Conservation (phyloP, 2,888 invertebrate species). For the Drosophila rellima region DNA sequence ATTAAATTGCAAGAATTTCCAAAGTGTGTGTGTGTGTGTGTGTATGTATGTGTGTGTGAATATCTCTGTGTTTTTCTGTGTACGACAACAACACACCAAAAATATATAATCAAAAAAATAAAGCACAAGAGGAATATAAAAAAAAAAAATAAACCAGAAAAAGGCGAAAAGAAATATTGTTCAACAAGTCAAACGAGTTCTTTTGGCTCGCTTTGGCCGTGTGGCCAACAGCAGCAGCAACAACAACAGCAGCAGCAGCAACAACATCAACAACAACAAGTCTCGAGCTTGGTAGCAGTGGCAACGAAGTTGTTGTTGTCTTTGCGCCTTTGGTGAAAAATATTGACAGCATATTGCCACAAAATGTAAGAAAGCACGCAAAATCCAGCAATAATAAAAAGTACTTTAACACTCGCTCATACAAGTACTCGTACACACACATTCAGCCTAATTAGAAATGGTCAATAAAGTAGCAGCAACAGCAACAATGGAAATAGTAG, state of each 20-base stretch:
- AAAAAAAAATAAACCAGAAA: slow-evolving; percentile 60
- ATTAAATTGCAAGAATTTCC: slow-evolving; percentile 60
- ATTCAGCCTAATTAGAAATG: slow-evolving; percentile 55
- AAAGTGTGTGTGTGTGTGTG: slow-evolving; percentile 26
- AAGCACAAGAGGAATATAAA: slow-evolving; percentile 53
- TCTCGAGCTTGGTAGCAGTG: slow-evolving; percentile 67
- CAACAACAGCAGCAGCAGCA: slow-evolving; percentile 38
- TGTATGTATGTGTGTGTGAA: slow-evolving; percentile 1
- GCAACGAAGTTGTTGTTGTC: slow-evolving; percentile 48
- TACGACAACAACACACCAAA: slow-evolving; percentile 45
- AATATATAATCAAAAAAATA: slow-evolving; percentile 59
- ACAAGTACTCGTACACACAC: slow-evolving; percentile 17
- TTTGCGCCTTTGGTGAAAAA: slow-evolving; percentile 81
- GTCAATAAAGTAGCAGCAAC: slow-evolving; percentile 36
- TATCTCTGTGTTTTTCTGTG: slow-evolving; percentile 22
- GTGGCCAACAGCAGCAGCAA: slow-evolving; percentile 70
- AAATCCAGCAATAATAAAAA: slow-evolving; percentile 35
- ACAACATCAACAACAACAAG: slow-evolving; percentile 28
- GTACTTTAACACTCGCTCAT: slow-evolving; percentile 29
- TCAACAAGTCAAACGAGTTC: slow-evolving; percentile 86
- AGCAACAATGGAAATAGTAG: slow-evolving; percentile 12
- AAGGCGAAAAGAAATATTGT: slow-evolving; percentile 84
- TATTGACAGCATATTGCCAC: slow-evolving; percentile 76
- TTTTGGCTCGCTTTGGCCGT: slow-evolving; percentile 84
- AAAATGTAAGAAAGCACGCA: slow-evolving; percentile 66